phyloP scores from a whole-genome alignment of 2,888 invertebrate genomes.

The Arctia plantaginis region DNA sequence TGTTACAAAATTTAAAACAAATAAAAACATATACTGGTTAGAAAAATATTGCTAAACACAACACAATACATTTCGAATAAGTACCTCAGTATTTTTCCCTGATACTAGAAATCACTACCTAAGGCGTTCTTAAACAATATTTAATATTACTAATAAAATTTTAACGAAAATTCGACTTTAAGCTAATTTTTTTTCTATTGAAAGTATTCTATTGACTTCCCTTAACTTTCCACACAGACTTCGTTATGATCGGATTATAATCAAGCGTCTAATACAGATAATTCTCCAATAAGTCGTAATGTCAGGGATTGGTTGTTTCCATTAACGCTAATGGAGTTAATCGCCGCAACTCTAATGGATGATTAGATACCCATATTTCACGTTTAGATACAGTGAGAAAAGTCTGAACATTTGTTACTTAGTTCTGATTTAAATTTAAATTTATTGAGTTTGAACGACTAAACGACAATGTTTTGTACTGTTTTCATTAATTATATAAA shows the following conservation, averaged over 20 bases:
- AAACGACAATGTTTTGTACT: background rate
- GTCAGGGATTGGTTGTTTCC: constrained; percentile 59
- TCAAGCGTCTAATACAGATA: constrained; percentile 47
- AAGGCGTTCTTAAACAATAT: too few relatives aligned
- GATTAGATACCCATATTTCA: constrained; percentile 55
- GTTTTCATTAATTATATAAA: background rate
- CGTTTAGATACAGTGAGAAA: constrained; percentile 15
- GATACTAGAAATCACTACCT: too few relatives aligned
- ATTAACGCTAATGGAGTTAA: constrained; percentile 69
- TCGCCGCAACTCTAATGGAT: constrained; percentile 60
- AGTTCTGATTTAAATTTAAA: background rate
- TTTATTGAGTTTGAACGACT: background rate
- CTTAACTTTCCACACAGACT: constrained; percentile 12
- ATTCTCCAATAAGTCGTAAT: constrained; percentile 62
- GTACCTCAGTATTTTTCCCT: too few relatives aligned
- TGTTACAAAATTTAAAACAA: too few relatives aligned
- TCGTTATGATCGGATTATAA: constrained; percentile 34
- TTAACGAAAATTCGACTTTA: background rate
- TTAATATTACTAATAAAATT: too few relatives aligned
- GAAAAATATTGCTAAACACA: too few relatives aligned
- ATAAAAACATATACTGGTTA: too few relatives aligned
- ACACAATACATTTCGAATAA: too few relatives aligned
- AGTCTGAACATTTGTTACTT: constrained; percentile 3
- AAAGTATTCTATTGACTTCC: background rate
- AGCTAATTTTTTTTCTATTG: background rate